Percentiles rank a stretch among this genome's conserved stretches.
phyloP scores from a whole-genome alignment of 2,797 vertebrate species.

The Danio tinwini region DNA sequence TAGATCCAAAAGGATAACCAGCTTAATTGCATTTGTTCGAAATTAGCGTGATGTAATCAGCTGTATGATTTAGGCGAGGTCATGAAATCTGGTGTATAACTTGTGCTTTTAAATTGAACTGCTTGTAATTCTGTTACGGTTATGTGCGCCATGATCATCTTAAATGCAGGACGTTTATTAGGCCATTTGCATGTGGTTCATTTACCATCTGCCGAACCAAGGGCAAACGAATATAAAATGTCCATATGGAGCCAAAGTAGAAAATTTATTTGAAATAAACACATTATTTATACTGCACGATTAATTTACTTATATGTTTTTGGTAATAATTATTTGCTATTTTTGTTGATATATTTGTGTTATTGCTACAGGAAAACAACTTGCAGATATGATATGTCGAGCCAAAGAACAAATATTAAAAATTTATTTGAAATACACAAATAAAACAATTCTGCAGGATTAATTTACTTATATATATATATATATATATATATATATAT shows the following conservation, averaged over 20 bases:
- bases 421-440: too few relatives aligned
- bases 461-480: too few relatives aligned
- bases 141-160: not conserved
- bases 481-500: too few relatives aligned
- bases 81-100: slow-evolving; percentile 3
- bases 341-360: too few relatives aligned
- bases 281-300: too few relatives aligned
- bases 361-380: too few relatives aligned
- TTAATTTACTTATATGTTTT: too few relatives aligned
- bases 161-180: slow-evolving; percentile 11
- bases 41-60: not conserved
- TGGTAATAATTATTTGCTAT: too few relatives aligned
- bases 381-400: not conserved
- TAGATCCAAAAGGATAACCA: not conserved
- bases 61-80: slow-evolving; percentile 5
- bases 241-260: not conserved
- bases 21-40: not conserved
- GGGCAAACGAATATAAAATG: not conserved
- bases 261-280: too few relatives aligned
- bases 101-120: not conserved
- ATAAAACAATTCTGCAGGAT: too few relatives aligned
- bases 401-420: too few relatives aligned
- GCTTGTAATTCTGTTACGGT: slow-evolving; percentile 2
- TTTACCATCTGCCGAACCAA: slow-evolving; percentile 16
- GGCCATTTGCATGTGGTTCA: slow-evolving; percentile 23